Base-by-base conservation (phyloP, 2,888 invertebrate genomes). In the Noctua janthina region DNA sequence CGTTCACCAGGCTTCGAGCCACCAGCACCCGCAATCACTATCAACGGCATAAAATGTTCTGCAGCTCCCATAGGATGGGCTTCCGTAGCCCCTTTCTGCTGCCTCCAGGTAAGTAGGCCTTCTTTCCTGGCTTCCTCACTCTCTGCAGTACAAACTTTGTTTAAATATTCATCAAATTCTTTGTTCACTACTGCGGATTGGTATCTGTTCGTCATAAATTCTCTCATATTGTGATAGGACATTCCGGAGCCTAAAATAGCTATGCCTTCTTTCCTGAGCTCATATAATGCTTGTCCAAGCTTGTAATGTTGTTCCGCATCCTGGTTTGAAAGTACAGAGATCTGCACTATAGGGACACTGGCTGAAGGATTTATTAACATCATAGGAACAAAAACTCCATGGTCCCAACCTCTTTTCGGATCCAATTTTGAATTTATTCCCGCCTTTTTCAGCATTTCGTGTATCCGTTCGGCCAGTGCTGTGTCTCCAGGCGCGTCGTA, bases 351-450 rank as follows among this genome's bases (percentile, higher is more conserved):
- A 3, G 97, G 96, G 71, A 97, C 93, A 86, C 96, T 92, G 0
- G 97, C 97, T 11, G 92, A 84, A 11, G 96, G 96, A 69, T 96
- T 95, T 3, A 97, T 96, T 0, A 97, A 88, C 93, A 96, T 95
- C 97, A 97, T 97, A 0, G 97, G 97, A 43, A 97, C 96, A 82
- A 97, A 97, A 23, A 97, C 97, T 88, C 97, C 97, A 89, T 97
- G 96, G 88, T 97, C 96, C 97, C 97, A 97, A 88, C 97, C 96
- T 92, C 96, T 92, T 88, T 95, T 92, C 0, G 93, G 84, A 79
- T 97, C 96, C 59, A 96, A 87, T 88, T 93, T 95, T 0, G 96
- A 94, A 20, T 93, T 92, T 56, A 96, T 94, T 46, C 96, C 96
- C 13, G 91, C 93, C 20, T 92, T 92, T 87, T 94, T 94, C 13